Evolutionary conservation across 2,797 vertebrate genomes (phyloP).

Genomic region (Tragelaphus eurycerus): DNA sequence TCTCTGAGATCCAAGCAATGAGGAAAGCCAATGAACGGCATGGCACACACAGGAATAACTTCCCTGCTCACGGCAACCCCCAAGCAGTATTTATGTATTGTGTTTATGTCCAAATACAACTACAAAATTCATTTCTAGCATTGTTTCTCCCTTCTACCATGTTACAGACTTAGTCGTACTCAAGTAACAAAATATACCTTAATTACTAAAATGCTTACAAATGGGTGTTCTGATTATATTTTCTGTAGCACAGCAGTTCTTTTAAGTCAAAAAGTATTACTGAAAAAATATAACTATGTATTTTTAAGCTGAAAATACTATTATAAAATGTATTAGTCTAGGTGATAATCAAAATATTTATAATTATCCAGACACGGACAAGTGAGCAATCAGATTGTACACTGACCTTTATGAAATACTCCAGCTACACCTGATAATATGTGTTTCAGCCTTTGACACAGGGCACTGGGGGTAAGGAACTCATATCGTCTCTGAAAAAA

Average conservation of each 20-base stretch:
- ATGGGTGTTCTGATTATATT: neutral
- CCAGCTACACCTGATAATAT: neutral
- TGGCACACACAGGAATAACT: neutral
- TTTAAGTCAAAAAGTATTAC: neutral
- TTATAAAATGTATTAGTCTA: neutral
- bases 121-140: neutral
- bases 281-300: neutral
- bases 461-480: neutral
- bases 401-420: neutral
- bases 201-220: neutral
- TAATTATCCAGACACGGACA: neutral
- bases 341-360: neutral
- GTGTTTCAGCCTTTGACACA: no score
- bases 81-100: no score
- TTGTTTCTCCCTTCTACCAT: neutral
- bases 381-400: neutral
- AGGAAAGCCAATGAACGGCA: neutral
- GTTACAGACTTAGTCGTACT: neutral
- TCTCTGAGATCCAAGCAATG: neutral
- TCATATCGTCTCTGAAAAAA: neutral
- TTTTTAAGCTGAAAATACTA: neutral
- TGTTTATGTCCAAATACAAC: neutral
- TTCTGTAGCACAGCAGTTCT: neutral
- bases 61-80: neutral
- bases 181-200: neutral